Evolutionary conservation across 64 coral and sea anemone genomes (phyloP).

Genomic region (Pocillopora damicornis): DNA sequence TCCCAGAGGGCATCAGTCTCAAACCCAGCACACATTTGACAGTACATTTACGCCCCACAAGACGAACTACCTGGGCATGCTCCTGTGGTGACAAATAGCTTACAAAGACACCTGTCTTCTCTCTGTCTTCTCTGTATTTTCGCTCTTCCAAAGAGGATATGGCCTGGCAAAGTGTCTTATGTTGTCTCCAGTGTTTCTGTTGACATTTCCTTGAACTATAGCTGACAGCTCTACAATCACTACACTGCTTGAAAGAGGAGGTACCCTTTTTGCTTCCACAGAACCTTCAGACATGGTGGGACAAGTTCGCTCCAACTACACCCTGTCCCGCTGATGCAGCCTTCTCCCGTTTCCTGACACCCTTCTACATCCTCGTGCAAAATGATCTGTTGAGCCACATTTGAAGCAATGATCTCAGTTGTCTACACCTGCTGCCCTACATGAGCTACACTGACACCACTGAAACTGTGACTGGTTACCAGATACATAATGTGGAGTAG

Average conservation of each 20-base stretch:
- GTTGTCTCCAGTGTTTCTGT: constrained; percentile 33
- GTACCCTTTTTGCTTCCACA: constrained; percentile 14
- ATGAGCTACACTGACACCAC: neutral
- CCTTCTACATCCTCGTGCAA: constrained; percentile 50
- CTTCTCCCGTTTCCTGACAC: constrained; percentile 7
- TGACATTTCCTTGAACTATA: constrained; percentile 65
- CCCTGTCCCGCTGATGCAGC: too few relatives aligned
- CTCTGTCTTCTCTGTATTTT: too few relatives aligned
- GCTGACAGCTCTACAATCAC: constrained; percentile 29
- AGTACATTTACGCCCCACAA: constrained; percentile 57
- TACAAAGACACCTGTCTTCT: too few relatives aligned
- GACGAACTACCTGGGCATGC: neutral
- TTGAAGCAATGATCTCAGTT: constrained; percentile 45
- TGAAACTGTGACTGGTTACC: constrained; percentile 11
- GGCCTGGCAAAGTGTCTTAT: neutral
- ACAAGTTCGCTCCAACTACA: too few relatives aligned
- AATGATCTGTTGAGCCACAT: constrained; percentile 47
- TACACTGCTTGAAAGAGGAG: neutral
- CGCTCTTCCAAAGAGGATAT: too few relatives aligned
- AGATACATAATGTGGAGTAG: neutral
- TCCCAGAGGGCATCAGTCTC: too few relatives aligned
- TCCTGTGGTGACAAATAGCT: too few relatives aligned
- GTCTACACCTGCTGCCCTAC: constrained; percentile 11
- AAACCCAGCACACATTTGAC: constrained; percentile 35
- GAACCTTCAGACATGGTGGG: constrained; percentile 30